Conservation (phyloP, 2,888 invertebrate species). For the Actias luna region DNA sequence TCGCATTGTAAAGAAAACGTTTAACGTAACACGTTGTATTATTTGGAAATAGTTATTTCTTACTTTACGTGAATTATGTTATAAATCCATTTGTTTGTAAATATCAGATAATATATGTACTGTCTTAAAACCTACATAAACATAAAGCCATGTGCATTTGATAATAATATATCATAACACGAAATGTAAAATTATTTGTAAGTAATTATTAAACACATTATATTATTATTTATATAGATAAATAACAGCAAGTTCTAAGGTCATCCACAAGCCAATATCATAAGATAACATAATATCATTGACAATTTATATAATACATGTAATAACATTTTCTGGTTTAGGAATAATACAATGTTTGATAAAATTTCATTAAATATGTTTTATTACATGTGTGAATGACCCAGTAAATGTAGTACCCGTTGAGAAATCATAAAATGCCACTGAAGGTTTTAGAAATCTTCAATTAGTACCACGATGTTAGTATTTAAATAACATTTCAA, state of each 20-base stretch:
- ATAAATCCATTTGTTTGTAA: neutral
- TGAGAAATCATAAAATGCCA: too few relatives aligned
- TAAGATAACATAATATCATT: conserved; percentile 8
- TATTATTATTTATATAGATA: conserved; percentile 13
- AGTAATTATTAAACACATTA: neutral
- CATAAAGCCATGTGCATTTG: neutral
- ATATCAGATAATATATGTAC: neutral
- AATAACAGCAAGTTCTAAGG: conserved; percentile 13
- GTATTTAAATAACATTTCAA: too few relatives aligned
- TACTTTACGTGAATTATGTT: neutral
- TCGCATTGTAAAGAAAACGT: too few relatives aligned
- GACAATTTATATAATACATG: conserved; percentile 5
- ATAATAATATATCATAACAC: neutral
- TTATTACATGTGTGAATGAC: neutral
- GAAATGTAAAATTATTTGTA: neutral
- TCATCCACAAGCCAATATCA: conserved; percentile 7
- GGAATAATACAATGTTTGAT: conserved; percentile 28
- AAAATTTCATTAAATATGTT: conserved; percentile 22
- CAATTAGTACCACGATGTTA: too few relatives aligned
- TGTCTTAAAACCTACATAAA: neutral
- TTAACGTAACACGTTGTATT: neutral
- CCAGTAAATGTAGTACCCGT: too few relatives aligned
- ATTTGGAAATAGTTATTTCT: neutral
- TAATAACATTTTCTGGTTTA: conserved; percentile 13
- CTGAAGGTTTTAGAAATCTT: too few relatives aligned